These are phyloP conservation scores for Uria aalge DNA, from an alignment of 2,113 vertebrate genomes.

Conservation along the genomic window DNA sequence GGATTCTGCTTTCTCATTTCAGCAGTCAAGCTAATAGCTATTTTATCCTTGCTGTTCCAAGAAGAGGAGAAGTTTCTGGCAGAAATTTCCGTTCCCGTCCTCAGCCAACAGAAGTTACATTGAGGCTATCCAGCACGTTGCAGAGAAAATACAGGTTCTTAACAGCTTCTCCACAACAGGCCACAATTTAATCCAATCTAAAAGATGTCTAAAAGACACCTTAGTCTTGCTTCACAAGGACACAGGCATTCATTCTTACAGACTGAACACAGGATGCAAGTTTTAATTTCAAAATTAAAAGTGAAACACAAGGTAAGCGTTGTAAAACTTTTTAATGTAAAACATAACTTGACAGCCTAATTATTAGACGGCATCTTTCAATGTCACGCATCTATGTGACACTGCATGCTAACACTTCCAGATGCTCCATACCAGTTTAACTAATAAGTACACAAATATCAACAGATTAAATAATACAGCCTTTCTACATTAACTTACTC, in stretches of 20 bases:
- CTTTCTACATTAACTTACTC: not conserved
- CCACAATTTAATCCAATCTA: not conserved
- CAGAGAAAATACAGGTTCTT: not conserved
- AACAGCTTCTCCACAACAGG: not conserved
- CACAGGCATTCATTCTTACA: not conserved
- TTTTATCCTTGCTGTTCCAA: not conserved
- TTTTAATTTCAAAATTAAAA: not conserved
- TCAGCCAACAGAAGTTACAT: not conserved
- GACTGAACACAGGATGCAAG: not conserved
- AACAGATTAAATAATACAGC: not conserved
- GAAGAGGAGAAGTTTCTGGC: not conserved
- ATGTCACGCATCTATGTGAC: not conserved
- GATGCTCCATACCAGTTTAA: not conserved
- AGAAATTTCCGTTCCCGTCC: not conserved
- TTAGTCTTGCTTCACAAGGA: not conserved
- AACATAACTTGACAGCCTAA: not conserved
- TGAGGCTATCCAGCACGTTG: fast-evolving
- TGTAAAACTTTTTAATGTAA: not conserved
- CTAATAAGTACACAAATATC: not conserved
- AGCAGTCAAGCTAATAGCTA: fast-evolving
- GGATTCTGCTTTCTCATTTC: not conserved
- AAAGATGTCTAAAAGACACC: not conserved
- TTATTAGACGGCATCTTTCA: not conserved
- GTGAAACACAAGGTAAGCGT: not conserved
- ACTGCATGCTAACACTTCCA: not conserved